A percentile compares a stretch with the other conserved stretches of the same genome.
These are phyloP conservation scores for Drosophila bunnanda DNA, from an alignment of 2,888 invertebrate species.

Conservation along the genomic window DNA sequence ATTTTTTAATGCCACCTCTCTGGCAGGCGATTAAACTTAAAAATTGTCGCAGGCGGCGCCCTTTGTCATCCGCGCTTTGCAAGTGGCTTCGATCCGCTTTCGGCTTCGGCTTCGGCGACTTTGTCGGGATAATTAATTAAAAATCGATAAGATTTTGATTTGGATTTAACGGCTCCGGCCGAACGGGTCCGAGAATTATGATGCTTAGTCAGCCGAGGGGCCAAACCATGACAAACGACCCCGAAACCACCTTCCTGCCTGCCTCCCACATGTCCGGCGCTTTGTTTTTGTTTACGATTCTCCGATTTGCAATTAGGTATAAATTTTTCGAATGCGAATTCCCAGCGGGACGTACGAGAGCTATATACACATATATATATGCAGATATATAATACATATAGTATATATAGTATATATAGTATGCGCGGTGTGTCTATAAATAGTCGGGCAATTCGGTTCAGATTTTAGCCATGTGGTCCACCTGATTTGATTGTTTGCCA, in stretches of 20 bases:
- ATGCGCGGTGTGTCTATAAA: slow-evolving; percentile 34
- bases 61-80: slow-evolving; percentile 29
- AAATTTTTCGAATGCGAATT: slow-evolving; percentile 41
- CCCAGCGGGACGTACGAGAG: slow-evolving; percentile 30
- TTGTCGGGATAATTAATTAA: slow-evolving; percentile 71
- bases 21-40: slow-evolving; percentile 45
- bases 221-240: slow-evolving; percentile 1
- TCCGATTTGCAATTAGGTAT: slow-evolving; percentile 44
- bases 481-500: slow-evolving; percentile 44
- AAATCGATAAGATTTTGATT: slow-evolving; percentile 78
- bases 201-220: slow-evolving; percentile 65
- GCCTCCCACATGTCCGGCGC: slow-evolving; percentile 6
- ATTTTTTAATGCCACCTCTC: slow-evolving; percentile 61
- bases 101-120: slow-evolving; percentile 57
- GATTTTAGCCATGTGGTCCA: slow-evolving; percentile 23
- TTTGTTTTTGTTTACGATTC: slow-evolving; percentile 41
- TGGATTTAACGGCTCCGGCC: slow-evolving; percentile 70
- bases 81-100: slow-evolving; percentile 37
- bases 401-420: not conserved
- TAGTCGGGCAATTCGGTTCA: slow-evolving; percentile 16
- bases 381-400: not conserved
- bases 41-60: slow-evolving; percentile 48
- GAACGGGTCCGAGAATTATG: slow-evolving; percentile 58
- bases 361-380: not conserved
- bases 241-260: not conserved